Evolutionary conservation across 2,113 vertebrate species (phyloP).

Genomic region (Zosterops japonicus): DNA sequence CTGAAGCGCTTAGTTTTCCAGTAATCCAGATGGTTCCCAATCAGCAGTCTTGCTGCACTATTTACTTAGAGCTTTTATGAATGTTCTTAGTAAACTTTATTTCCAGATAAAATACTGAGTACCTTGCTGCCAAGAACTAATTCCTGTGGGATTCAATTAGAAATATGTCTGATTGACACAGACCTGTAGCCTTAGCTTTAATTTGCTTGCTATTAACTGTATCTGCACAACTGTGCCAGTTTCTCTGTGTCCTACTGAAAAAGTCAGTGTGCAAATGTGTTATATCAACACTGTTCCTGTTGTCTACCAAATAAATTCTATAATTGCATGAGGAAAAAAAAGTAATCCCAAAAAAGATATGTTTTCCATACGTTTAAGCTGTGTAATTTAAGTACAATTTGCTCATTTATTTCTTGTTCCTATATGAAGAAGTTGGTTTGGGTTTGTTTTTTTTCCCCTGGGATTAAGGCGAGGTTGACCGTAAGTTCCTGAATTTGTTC

Average conservation of each 20-base stretch:
- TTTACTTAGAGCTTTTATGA: neutral
- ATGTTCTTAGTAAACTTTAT: neutral
- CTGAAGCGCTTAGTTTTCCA: neutral
- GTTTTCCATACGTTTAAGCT: neutral
- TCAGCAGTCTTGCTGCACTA: neutral
- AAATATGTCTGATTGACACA: neutral
- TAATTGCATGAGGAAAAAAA: neutral
- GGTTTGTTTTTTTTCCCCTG: neutral
- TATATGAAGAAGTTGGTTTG: neutral
- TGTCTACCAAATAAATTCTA: neutral
- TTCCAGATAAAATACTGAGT: neutral
- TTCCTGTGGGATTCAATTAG: neutral
- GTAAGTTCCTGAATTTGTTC: neutral
- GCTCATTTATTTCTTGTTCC: neutral
- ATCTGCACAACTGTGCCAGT: neutral
- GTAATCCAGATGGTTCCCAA: neutral
- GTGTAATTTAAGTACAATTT: neutral
- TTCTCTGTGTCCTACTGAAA: neutral
- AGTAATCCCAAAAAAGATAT: neutral
- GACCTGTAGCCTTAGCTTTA: neutral
- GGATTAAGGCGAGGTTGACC: neutral
- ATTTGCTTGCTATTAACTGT: neutral
- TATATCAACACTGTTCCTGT: neutral
- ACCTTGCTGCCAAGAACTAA: neutral
- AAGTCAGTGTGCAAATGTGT: neutral